Percentiles rank a stretch among this genome's conserved stretches.
These are phyloP conservation scores for Morpho helenor DNA, from an alignment of 2,888 invertebrate genomes.

Conservation along the genomic window DNA sequence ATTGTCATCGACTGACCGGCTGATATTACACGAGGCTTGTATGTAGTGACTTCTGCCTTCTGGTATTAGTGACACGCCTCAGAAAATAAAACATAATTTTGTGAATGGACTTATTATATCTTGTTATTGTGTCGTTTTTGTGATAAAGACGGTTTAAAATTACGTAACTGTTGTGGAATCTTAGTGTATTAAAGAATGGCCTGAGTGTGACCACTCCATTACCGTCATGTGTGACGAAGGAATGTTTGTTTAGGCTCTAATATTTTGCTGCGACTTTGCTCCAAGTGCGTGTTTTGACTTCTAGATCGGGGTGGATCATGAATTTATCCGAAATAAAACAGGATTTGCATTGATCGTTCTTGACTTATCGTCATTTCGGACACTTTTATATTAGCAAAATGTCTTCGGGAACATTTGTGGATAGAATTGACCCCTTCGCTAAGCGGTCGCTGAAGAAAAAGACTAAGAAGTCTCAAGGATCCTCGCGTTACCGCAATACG, in stretches of 20 bases:
- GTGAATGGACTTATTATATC: slow-evolving; percentile 72
- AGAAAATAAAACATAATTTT: slow-evolving; percentile 75
- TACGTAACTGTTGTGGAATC: slow-evolving; percentile 80
- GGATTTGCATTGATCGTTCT: slow-evolving; percentile 72
- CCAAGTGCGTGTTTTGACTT: slow-evolving; percentile 71
- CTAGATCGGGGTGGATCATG: slow-evolving; percentile 74
- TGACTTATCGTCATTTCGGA: slow-evolving; percentile 73
- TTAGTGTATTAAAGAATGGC: slow-evolving; percentile 77
- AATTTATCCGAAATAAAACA: slow-evolving; percentile 73
- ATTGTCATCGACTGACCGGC: slow-evolving; percentile 80
- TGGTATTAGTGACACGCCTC: slow-evolving; percentile 80
- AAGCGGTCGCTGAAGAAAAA: slow-evolving; percentile 99
- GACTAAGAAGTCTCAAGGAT: slow-evolving; percentile 99
- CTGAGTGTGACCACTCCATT: slow-evolving; percentile 78
- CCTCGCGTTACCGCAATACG: slow-evolving; percentile 98
- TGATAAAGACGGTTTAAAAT: slow-evolving; percentile 74
- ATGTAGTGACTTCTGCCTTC: slow-evolving; percentile 79
- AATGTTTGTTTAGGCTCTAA: slow-evolving; percentile 79
- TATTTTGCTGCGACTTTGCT: slow-evolving; percentile 72
- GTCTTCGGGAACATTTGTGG: slow-evolving; percentile 95
- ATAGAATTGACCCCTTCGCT: slow-evolving; percentile 99
- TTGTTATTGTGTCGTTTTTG: slow-evolving; percentile 75
- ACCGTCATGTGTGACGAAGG: slow-evolving; percentile 79
- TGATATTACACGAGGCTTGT: slow-evolving; percentile 80
- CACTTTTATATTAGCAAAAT: slow-evolving; percentile 77